Evolutionary conservation across 2,888 invertebrate genomes (phyloP), one percentile per base, ranked within the genome.

Genomic region (Rhingia campestris): DNA sequence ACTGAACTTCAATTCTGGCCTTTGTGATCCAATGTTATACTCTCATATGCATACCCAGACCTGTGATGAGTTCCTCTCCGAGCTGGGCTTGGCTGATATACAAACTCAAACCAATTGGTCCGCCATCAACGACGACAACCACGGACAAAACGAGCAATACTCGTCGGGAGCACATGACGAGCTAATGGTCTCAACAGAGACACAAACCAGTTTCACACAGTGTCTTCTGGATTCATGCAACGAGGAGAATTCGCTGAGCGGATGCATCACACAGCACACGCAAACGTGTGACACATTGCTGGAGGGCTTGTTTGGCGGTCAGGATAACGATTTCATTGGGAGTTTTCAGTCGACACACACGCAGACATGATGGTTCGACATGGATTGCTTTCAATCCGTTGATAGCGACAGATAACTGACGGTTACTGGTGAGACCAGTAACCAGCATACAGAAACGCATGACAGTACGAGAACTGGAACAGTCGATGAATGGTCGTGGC

Each of bases 31-130:
- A 14, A 88, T 92, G 86, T 84, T 92, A 10, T 92, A 92, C 81
- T 91, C 90, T 70, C 91, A 93, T 86, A 92, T 91, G 86, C 92
- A 90, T 82, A 92, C 92, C 0, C 81, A 87, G 9, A 93, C 93
- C 2, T 94, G 93, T 87, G 93, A 93, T 74, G 93, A 93, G 56
- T 91, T 93, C 49, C 89, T 94, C 35, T 89, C 91, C 4, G 94
- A 93, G 86, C 90, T 94, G 37, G 93, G 92, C n/a, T 90, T 94
- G 47, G 92, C 93, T 22, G 92, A 94, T 86, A 94, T 93, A 75
- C 94, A 95, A 88, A 95, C 95, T 0, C 95, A 95, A 89, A 95
- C 94, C 0, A 92, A 92, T 54, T 93, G 93, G 92, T 91, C 92
- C 0, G 89, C 63, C 6, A 75, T 74, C 10, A 49, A 49, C 6